Evolutionary conservation across 2,888 invertebrate species (phyloP).

Genomic region (Epistrophe eligans): DNA sequence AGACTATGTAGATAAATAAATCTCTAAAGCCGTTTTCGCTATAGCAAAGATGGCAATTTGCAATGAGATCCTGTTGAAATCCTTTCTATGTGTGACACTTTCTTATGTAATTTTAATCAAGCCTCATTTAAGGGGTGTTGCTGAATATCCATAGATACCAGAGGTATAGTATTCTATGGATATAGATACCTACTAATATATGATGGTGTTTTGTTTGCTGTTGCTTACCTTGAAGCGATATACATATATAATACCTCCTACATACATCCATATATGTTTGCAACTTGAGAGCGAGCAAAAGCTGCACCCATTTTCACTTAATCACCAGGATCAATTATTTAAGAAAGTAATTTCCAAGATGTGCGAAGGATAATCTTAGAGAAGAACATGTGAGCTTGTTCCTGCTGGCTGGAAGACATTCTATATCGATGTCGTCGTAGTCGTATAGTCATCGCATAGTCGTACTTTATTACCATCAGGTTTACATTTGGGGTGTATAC

Average conservation of each 20-base stretch:
- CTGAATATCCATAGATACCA: neutral
- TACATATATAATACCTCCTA: no score
- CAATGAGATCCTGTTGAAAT: constrained; percentile 51
- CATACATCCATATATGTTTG: constrained; percentile 34
- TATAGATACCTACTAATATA: neutral
- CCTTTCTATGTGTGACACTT: constrained; percentile 48
- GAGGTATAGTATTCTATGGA: neutral
- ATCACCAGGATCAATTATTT: constrained; percentile 75
- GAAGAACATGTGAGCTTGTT: constrained; percentile 46
- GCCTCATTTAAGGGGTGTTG: constrained; percentile 33
- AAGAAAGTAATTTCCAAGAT: constrained; percentile 74
- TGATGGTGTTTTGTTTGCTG: constrained; percentile 37
- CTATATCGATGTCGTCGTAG: neutral
- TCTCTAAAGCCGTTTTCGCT: constrained; percentile 21
- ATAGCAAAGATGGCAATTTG: constrained; percentile 64
- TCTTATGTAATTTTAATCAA: constrained; percentile 66
- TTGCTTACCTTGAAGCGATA: constrained; percentile 66
- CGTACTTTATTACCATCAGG: constrained; percentile 19
- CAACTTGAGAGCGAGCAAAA: constrained; percentile 33
- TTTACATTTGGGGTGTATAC: constrained; percentile 22
- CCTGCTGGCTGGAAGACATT: no score
- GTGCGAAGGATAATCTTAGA: constrained; percentile 69
- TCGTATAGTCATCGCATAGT: constrained; percentile 20
- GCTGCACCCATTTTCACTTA: constrained; percentile 65
- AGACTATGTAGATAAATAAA: constrained; percentile 18